These are phyloP conservation scores for Xestia ashworthii DNA, from an alignment of 2,888 invertebrate species.

Conservation along the genomic window DNA sequence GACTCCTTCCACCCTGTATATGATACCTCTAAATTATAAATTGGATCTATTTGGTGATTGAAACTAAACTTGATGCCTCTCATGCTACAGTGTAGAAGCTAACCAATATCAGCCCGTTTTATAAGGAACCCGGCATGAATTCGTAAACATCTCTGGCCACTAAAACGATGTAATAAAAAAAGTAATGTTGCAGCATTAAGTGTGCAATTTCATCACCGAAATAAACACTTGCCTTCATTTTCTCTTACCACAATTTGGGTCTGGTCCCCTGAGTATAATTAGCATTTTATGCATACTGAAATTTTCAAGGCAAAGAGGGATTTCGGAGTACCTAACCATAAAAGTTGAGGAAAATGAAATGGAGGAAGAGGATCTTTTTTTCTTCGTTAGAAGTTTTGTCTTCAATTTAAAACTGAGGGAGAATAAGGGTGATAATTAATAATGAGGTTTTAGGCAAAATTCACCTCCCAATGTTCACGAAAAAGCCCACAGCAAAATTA, in stretches of 20 bases:
- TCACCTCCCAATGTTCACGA: background rate
- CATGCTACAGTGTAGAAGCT: background rate
- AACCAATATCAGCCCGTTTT: background rate
- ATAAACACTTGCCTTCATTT: constrained; percentile 43
- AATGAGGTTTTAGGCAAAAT: constrained; percentile 34
- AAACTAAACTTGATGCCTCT: background rate
- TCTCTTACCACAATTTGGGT: constrained; percentile 42
- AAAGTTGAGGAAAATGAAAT: constrained; percentile 42
- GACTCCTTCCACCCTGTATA: background rate
- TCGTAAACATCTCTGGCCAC: constrained; percentile 30
- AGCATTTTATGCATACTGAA: constrained; percentile 49
- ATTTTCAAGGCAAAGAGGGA: constrained; percentile 26
- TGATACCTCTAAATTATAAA: background rate
- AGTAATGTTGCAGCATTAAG: constrained; percentile 40
- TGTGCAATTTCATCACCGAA: constrained; percentile 49
- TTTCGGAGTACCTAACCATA: constrained; percentile 31
- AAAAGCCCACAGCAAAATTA: background rate
- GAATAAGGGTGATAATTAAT: constrained; percentile 39
- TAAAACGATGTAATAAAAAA: constrained; percentile 46
- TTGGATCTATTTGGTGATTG: background rate
- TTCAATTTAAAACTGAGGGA: constrained; percentile 25
- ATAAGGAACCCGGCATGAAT: constrained; percentile 5
- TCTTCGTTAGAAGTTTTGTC: constrained; percentile 18
- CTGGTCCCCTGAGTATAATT: constrained; percentile 41
- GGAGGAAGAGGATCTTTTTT: constrained; percentile 25